phyloP scores from a whole-genome alignment of 2,797 vertebrate species.

The Microctenopoma lineatum region DNA sequence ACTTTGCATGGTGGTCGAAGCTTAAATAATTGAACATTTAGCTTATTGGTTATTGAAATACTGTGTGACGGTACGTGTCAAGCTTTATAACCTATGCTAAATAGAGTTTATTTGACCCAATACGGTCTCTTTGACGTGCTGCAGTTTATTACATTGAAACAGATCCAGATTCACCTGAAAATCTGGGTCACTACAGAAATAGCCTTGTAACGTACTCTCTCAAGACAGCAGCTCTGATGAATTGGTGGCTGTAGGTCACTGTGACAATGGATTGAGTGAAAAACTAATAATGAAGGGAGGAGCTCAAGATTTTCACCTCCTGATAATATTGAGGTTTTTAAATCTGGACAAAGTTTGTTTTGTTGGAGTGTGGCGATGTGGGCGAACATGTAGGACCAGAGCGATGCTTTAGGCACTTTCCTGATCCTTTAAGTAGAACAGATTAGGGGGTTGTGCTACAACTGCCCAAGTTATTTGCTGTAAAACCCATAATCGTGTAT shows the following conservation, averaged over 20 bases:
- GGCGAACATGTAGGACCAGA: constrained; percentile 55
- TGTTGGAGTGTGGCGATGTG: constrained; percentile 53
- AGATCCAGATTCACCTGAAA: constrained; percentile 76
- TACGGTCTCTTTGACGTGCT: constrained; percentile 52
- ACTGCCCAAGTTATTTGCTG: constrained; percentile 55
- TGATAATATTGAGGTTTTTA: constrained; percentile 25
- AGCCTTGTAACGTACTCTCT: constrained; percentile 67
- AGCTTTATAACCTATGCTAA: constrained; percentile 29
- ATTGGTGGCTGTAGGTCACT: constrained; percentile 80
- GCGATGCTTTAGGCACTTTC: constrained; percentile 59
- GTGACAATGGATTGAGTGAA: constrained; percentile 65
- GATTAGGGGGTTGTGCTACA: constrained; percentile 73
- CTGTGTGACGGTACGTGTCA: neutral
- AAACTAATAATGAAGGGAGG: constrained; percentile 25
- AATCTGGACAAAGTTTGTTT: constrained; percentile 48
- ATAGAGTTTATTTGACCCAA: constrained; percentile 45
- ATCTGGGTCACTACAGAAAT: constrained; percentile 84
- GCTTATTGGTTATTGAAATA: constrained; percentile 25
- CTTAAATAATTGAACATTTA: constrained; percentile 29
- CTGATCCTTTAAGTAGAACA: constrained; percentile 77
- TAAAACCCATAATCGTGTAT: constrained; percentile 66
- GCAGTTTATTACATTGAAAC: constrained; percentile 68
- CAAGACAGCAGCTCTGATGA: constrained; percentile 77
- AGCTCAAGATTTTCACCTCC: constrained; percentile 23
- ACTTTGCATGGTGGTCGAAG: constrained; percentile 4